phyloP scores from a whole-genome alignment of 1,140 invertebrate species.

The Dendroctonus valens region DNA sequence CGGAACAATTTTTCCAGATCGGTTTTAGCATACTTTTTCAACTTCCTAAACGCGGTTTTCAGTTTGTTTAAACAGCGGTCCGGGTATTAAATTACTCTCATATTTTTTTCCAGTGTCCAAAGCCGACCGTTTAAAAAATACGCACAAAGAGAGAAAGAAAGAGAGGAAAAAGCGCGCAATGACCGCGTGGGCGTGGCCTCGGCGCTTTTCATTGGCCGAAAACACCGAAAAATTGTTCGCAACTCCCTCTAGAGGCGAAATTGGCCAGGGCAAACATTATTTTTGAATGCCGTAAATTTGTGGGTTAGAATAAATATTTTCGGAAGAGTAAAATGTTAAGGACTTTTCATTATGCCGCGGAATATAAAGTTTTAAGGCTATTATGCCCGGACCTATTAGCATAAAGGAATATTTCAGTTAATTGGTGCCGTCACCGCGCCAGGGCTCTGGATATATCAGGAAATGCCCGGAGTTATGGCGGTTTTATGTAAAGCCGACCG shows the following conservation, averaged over 20 bases:
- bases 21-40: conserved; percentile 38
- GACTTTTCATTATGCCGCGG: conserved; percentile 51
- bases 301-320: conserved; percentile 52
- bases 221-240: conserved; percentile 48
- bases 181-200: conserved; percentile 40
- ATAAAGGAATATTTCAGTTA: conserved; percentile 50
- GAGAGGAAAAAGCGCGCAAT: conserved; percentile 42
- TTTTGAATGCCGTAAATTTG: conserved; percentile 53
- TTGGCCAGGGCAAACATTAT: conserved; percentile 50
- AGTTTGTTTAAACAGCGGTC: conserved; percentile 50
- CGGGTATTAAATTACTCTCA: conserved; percentile 50
- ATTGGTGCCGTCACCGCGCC: conserved; percentile 45
- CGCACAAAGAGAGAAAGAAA: conserved; percentile 37
- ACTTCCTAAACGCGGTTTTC: conserved; percentile 45
- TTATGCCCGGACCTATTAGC: conserved; percentile 48
- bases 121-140: conserved; percentile 48
- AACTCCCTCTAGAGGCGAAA: conserved; percentile 46
- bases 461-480: conserved; percentile 43
- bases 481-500: conserved; percentile 40
- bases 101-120: conserved; percentile 49
- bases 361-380: conserved; percentile 51
- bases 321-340: conserved; percentile 52
- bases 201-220: conserved; percentile 50
- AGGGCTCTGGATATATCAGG: conserved; percentile 39
- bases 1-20: conserved; percentile 42